Conservation (phyloP, 2,113 vertebrate genomes). For the Canis aureus region DNA sequence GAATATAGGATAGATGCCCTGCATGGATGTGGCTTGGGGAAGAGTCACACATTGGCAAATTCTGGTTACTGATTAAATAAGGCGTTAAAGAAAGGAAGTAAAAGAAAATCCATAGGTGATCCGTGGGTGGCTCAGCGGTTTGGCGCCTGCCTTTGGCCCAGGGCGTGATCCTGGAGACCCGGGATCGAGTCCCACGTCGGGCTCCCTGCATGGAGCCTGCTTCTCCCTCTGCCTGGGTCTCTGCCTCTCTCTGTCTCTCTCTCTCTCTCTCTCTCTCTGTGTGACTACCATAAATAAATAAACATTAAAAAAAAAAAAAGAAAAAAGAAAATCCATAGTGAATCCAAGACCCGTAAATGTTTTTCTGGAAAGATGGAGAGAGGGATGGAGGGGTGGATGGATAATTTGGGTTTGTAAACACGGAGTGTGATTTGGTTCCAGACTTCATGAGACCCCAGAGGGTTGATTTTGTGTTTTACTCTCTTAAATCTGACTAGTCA, state of each 20-base stretch:
- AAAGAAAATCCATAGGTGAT: background rate
- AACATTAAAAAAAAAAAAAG: background rate
- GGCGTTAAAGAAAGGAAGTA: background rate
- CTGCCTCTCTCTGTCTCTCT: too few relatives aligned
- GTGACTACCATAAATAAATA: background rate
- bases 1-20: background rate
- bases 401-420: background rate
- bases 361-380: background rate
- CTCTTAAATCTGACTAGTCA: background rate
- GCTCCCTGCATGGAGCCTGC: too few relatives aligned
- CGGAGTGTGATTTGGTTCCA: background rate
- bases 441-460: background rate
- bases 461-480: background rate
- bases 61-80: background rate
- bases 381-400: background rate
- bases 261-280: too few relatives aligned
- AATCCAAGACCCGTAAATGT: background rate
- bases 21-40: background rate
- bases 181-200: too few relatives aligned
- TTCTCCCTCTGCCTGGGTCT: too few relatives aligned
- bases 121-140: too few relatives aligned
- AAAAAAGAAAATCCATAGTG: background rate
- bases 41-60: background rate
- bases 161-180: too few relatives aligned
- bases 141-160: too few relatives aligned